These are phyloP conservation scores for Lycopodina hypogea DNA, from an alignment of 37 sponge, comb jelly and placozoan genomes.

Conservation along the genomic window DNA sequence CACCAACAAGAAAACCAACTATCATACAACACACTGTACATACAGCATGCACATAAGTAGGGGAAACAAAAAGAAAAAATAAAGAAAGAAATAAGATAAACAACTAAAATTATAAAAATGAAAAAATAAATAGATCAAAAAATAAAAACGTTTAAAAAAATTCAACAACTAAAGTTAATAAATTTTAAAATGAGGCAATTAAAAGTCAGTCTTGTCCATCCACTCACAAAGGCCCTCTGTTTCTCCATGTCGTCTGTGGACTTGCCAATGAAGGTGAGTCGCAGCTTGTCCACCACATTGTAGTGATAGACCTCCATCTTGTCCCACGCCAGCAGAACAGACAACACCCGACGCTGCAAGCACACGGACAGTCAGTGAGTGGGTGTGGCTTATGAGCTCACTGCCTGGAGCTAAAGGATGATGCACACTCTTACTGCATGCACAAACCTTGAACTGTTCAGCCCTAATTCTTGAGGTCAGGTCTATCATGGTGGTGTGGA, in stretches of 20 bases:
- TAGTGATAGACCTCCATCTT: conserved; percentile 78
- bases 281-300: conserved; percentile 73
- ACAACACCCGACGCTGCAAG: conserved; percentile 67
- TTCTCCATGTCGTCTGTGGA: conserved; percentile 75
- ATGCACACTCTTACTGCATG: no score
- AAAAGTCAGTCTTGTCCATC: no score
- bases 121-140: no score
- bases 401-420: no score
- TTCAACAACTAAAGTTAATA: not conserved
- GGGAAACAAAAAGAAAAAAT: no score
- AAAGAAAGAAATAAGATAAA: no score
- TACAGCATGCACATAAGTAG: not conserved
- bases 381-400: not conserved
- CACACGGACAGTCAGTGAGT: not conserved
- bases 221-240: conserved; percentile 80
- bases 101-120: no score
- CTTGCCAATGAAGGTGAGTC: conserved; percentile 76
- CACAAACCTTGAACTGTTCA: conserved; percentile 72
- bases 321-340: conserved; percentile 74
- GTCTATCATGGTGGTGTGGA: conserved; percentile 45
- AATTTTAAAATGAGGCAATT: not conserved
- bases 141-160: not conserved
- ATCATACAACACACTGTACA: not conserved
- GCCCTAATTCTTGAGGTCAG: conserved; percentile 71
- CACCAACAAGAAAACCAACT: not conserved